Conservation (phyloP, 2,113 vertebrate genomes). For the Tachycineta bicolor region DNA sequence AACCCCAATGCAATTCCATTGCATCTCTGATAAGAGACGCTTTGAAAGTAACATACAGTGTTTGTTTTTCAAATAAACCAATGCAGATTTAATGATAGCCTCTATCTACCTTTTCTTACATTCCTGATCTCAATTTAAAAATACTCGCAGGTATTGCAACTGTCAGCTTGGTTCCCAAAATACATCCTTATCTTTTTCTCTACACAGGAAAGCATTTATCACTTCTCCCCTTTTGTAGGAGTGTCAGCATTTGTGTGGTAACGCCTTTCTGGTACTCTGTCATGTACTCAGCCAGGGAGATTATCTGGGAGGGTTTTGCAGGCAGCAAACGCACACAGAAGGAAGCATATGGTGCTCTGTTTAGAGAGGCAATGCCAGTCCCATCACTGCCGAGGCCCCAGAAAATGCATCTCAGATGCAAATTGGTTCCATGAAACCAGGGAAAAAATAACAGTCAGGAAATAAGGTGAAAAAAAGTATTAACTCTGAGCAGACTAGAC, state of each 20-base stretch:
- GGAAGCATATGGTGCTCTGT: neutral
- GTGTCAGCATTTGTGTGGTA: neutral
- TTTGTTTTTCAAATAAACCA: neutral
- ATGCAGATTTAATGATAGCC: slow-evolving; percentile 1
- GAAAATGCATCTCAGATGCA: neutral
- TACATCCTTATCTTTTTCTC: neutral
- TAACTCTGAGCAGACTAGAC: neutral
- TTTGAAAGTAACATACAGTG: neutral
- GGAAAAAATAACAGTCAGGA: neutral
- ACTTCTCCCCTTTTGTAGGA: neutral
- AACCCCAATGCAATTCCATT: neutral
- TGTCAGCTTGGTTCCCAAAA: slow-evolving; percentile 14
- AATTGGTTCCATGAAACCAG: neutral
- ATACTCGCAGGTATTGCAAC: neutral
- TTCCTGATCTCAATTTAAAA: neutral
- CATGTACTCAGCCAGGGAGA: neutral
- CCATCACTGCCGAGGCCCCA: neutral
- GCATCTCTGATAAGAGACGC: neutral
- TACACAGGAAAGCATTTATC: neutral
- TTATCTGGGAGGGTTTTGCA: slow-evolving; percentile 4
- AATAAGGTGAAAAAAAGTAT: neutral
- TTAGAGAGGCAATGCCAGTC: slow-evolving; percentile 1
- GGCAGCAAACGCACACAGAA: neutral
- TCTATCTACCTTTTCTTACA: neutral
- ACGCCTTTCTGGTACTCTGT: neutral